phyloP scores from a whole-genome alignment of 2,888 invertebrate genomes.

The Mactromeris polynyma region DNA sequence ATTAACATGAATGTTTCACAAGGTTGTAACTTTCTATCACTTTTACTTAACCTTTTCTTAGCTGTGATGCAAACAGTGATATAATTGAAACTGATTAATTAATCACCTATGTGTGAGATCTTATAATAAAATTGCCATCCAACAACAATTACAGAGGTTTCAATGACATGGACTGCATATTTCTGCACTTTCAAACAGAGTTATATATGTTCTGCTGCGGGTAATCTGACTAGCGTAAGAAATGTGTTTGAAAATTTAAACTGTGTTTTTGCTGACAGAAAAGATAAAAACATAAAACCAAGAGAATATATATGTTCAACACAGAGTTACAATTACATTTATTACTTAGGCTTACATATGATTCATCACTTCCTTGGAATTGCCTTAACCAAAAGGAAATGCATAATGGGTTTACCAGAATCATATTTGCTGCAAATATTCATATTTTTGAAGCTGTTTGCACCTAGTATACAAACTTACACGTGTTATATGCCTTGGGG shows the following conservation, averaged over 20 bases:
- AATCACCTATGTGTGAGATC: not conserved
- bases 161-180: not conserved
- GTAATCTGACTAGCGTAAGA: not conserved
- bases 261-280: not conserved
- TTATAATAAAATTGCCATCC: not conserved
- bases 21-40: not conserved
- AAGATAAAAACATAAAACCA: not conserved
- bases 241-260: slow-evolving; percentile 13
- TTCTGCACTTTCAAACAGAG: not conserved
- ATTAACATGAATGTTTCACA: not conserved
- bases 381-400: slow-evolving; percentile 4
- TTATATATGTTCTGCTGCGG: not conserved
- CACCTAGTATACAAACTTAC: not conserved
- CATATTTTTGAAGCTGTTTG: slow-evolving; percentile 10
- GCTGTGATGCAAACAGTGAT: not conserved
- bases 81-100: not conserved
- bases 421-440: not conserved
- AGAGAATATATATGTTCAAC: not conserved
- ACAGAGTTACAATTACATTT: not conserved
- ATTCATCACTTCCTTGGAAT: not conserved
- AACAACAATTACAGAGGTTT: not conserved
- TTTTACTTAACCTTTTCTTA: not conserved
- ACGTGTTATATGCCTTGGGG: not conserved
- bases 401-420: slow-evolving; percentile 4
- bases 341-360: not conserved